Conservation (phyloP, 2,113 vertebrate species). For the Orientallactaga bullata region DNA sequence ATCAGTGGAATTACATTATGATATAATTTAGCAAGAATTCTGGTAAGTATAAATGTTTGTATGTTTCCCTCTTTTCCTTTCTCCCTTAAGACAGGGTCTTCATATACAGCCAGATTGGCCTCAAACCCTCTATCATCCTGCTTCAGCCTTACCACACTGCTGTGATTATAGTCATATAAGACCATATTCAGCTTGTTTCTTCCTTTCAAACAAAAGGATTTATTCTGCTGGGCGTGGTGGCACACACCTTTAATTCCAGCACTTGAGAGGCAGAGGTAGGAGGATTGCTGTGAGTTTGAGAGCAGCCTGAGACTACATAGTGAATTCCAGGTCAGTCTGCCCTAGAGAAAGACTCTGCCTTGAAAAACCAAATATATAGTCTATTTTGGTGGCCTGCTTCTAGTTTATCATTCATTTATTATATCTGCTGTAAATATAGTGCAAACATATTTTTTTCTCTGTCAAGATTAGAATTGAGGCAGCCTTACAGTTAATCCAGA, state of each 20-base stretch:
- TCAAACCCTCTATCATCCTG: background rate
- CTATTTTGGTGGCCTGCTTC: background rate
- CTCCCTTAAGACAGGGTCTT: background rate
- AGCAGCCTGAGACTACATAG: too few species aligned
- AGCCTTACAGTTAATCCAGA: background rate
- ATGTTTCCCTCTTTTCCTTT: background rate
- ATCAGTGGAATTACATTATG: background rate
- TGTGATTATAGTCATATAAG: background rate
- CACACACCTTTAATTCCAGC: too few species aligned
- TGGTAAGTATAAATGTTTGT: background rate
- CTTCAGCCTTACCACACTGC: background rate
- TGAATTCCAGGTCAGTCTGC: too few species aligned
- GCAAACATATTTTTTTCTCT: background rate
- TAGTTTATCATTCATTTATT: constrained; percentile 21
- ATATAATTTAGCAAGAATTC: background rate
- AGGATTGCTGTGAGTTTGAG: too few species aligned
- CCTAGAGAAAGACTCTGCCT: too few species aligned
- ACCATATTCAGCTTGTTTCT: background rate
- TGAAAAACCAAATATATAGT: too few species aligned
- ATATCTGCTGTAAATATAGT: background rate
- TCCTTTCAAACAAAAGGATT: background rate
- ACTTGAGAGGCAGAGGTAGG: too few species aligned
- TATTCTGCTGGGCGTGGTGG: background rate
- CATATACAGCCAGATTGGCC: background rate
- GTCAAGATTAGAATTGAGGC: background rate